Evolutionary conservation across 2,888 invertebrate genomes (phyloP).

Genomic region (Aspidapion aeneum): DNA sequence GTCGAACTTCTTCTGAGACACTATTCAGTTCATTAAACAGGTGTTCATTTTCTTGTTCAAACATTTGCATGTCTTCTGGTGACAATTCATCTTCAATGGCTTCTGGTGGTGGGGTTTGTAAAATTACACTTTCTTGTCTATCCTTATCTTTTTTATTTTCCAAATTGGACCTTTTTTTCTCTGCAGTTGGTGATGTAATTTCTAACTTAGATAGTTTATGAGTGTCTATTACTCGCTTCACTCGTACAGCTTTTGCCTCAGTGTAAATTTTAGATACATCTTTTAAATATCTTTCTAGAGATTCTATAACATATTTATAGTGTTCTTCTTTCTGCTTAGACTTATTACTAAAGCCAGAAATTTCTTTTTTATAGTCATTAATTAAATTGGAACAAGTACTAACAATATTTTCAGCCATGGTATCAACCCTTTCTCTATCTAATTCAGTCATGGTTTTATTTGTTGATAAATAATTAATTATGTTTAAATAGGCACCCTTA

Average conservation of each 20-base stretch:
- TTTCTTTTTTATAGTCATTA: slow-evolving; percentile 70
- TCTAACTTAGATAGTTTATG: slow-evolving; percentile 76
- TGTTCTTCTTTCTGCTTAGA: slow-evolving; percentile 71
- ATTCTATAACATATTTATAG: slow-evolving; percentile 67
- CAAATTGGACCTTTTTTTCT: slow-evolving; percentile 11
- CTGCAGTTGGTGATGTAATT: slow-evolving; percentile 26
- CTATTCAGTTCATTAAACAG: slow-evolving; percentile 84
- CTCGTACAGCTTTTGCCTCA: slow-evolving; percentile 82
- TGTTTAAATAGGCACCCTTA: slow-evolving; percentile 81
- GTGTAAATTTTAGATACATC: slow-evolving; percentile 83
- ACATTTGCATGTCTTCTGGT: slow-evolving; percentile 88
- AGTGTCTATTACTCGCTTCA: slow-evolving; percentile 80
- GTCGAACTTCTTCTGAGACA: slow-evolving; percentile 73
- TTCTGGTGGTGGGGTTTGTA: slow-evolving; percentile 18
- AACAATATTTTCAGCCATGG: slow-evolving; percentile 80
- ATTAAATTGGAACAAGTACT: slow-evolving; percentile 75
- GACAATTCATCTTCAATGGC: slow-evolving; percentile 65
- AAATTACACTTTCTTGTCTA: slow-evolving; percentile 18
- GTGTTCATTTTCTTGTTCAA: slow-evolving; percentile 87
- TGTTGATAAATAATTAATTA: slow-evolving; percentile 65
- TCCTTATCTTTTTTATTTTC: slow-evolving; percentile 18
- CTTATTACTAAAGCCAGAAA: slow-evolving; percentile 51
- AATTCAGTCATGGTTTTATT: slow-evolving; percentile 74
- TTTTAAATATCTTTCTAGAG: slow-evolving; percentile 79
- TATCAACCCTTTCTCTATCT: slow-evolving; percentile 84